Base-by-base conservation (phyloP, 2,113 vertebrate genomes). In the Gadus chalcogrammus region DNA sequence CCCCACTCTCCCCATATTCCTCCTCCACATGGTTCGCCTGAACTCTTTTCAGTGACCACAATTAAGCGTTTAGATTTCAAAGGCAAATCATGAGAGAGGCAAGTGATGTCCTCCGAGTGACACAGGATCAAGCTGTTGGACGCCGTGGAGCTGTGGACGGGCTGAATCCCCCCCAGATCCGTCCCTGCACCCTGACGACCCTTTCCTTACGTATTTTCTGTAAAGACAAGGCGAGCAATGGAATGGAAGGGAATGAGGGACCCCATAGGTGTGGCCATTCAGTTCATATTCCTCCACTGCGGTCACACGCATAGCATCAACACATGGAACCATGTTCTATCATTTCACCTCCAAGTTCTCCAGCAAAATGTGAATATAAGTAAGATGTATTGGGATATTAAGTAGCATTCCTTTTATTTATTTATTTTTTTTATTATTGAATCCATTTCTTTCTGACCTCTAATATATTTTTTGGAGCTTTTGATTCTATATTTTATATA, bases 31-130 rank as follows among this genome's bases (percentile, higher is more conserved):
- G 83, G 86, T 90, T 89, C 15, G 82, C 84, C 87, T 90, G 82
- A 91, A 90, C 60, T 61, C 24, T 27, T 62, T 89, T 87, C 84
- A 85, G 87, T 84, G 78, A 85, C 85, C 87, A 91, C 89, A 91
- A 91, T 91, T 90, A 92, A 92, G 90, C 87, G 83, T 90, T 92
- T 90, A 86, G 79, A 88, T 87, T 89, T 90, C 85, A 92, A 91
- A 91, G 89, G 84, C 86, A 85, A 90, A 91, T 88, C 81, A 78
- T 84, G 87, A 85, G 73, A 88, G 83, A 85, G 82, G 75, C 82
- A 71, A 82, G 87, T 80, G 83, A 48, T 88, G 85, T 83, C 88
- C 87, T 88, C 74, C 0, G 64, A 84, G 81, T 91, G 90, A 91
- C 90, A 91, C 86, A 28, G 86, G 86, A 91, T 91, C 91, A 91